Evolutionary conservation across 2,797 vertebrate species (phyloP).

Genomic region (Centropyge bicolor): DNA sequence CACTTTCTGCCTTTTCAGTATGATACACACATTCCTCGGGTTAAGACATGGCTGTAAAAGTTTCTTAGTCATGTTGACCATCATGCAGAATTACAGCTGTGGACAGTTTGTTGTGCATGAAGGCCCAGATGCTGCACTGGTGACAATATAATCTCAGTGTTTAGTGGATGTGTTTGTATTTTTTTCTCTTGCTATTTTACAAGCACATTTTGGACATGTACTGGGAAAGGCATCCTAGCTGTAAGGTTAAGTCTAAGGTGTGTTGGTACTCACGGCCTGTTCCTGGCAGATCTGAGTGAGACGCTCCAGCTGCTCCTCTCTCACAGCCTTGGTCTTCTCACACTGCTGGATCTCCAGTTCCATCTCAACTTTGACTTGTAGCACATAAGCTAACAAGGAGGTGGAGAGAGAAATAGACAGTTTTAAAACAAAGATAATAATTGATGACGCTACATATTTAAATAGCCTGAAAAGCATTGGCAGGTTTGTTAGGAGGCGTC

Average conservation of each 20-base stretch:
- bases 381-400: slow-evolving; percentile 88
- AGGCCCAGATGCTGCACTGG: neutral
- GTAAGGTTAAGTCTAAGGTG: neutral
- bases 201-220: neutral
- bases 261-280: slow-evolving; percentile 91
- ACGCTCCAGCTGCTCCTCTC: slow-evolving; percentile 97
- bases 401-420: neutral
- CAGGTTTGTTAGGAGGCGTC: neutral
- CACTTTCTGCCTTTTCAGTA: neutral
- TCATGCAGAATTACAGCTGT: neutral
- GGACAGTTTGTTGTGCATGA: neutral
- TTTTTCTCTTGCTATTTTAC: neutral
- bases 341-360: slow-evolving; percentile 97
- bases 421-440: neutral
- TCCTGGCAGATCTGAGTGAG: slow-evolving; percentile 99
- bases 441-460: neutral
- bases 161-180: neutral
- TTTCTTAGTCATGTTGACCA: neutral
- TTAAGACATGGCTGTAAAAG: neutral
- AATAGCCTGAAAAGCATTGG: neutral
- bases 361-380: slow-evolving; percentile 97
- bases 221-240: neutral
- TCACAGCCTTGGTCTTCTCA: slow-evolving; percentile 95
- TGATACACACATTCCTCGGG: neutral
- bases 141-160: neutral